Evolutionary conservation across 2,797 vertebrate species (phyloP).

Genomic region (Mus minutoides): DNA sequence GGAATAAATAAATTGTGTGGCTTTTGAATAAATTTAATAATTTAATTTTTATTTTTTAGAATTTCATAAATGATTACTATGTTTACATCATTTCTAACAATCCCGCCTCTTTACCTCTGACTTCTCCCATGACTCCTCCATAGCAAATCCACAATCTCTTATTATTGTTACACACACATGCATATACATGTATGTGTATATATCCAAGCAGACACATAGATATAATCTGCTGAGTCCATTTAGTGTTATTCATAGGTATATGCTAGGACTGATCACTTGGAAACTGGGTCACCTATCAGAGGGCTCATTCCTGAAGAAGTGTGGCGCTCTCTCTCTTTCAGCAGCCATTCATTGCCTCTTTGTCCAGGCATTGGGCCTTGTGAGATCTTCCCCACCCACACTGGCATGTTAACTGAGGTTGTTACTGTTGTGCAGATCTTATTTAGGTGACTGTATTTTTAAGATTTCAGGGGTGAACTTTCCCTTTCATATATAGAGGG

Average conservation of each 20-base stretch:
- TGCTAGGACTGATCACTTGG: background rate
- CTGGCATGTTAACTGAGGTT: background rate
- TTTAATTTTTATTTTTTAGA: background rate
- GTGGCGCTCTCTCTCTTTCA: background rate
- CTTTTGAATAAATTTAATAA: background rate
- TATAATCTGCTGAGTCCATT: background rate
- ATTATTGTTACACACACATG: background rate
- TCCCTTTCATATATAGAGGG: background rate
- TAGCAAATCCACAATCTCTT: background rate
- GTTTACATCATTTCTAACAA: background rate
- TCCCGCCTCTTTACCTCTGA: background rate
- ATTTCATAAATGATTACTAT: background rate
- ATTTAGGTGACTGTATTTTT: background rate
- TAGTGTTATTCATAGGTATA: background rate
- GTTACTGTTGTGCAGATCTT: background rate
- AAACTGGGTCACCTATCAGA: background rate
- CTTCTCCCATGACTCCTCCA: background rate
- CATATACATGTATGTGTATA: no score
- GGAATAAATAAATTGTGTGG: background rate
- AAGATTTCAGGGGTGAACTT: background rate
- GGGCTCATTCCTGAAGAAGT: background rate
- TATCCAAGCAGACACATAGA: background rate
- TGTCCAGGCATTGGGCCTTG: background rate
- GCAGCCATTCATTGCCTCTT: background rate
- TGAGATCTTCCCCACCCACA: background rate